Evolutionary conservation across 2,888 invertebrate species (phyloP).

Genomic region (Microchrysa polita): DNA sequence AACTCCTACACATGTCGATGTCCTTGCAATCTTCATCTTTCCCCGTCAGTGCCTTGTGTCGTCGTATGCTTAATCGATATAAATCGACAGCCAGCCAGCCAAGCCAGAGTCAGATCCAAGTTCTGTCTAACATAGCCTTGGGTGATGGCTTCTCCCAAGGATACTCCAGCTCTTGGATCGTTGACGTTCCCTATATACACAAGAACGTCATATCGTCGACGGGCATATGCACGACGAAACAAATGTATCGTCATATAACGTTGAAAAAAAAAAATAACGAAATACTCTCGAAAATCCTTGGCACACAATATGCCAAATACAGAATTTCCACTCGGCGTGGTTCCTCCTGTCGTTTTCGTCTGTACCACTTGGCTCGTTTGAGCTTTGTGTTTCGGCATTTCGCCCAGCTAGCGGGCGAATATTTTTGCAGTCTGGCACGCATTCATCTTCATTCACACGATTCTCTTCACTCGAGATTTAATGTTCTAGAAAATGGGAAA

Average conservation of each 20-base stretch:
- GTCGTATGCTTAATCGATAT: constrained; percentile 30
- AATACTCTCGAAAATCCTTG: not conserved
- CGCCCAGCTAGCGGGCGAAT: constrained; percentile 2
- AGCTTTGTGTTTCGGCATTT: constrained; percentile 4
- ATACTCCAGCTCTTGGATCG: constrained; percentile 5
- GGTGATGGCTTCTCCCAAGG: constrained; percentile 30
- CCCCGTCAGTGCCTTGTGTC: constrained; percentile 1
- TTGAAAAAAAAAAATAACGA: not conserved
- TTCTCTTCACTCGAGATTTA: constrained; percentile 20
- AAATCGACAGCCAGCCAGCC: constrained; percentile 20
- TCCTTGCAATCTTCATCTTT: constrained; percentile 30
- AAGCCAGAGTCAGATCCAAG: too few species aligned
- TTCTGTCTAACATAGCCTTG: too few species aligned
- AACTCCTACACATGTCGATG: not conserved
- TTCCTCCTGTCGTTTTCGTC: constrained; percentile 3
- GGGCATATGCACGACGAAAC: too few species aligned
- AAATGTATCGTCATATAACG: too few species aligned
- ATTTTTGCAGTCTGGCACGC: constrained; percentile 32
- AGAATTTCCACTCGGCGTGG: constrained; percentile 23
- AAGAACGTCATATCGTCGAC: constrained; percentile 7
- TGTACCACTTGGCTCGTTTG: constrained; percentile 15
- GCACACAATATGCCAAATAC: constrained; percentile 3
- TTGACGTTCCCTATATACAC: constrained; percentile 11
- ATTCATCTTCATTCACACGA: constrained; percentile 40
- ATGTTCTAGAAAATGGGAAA: constrained; percentile 38